Evolutionary conservation across 2,888 invertebrate genomes (phyloP).

Genomic region (Cryptocephalus primarius): DNA sequence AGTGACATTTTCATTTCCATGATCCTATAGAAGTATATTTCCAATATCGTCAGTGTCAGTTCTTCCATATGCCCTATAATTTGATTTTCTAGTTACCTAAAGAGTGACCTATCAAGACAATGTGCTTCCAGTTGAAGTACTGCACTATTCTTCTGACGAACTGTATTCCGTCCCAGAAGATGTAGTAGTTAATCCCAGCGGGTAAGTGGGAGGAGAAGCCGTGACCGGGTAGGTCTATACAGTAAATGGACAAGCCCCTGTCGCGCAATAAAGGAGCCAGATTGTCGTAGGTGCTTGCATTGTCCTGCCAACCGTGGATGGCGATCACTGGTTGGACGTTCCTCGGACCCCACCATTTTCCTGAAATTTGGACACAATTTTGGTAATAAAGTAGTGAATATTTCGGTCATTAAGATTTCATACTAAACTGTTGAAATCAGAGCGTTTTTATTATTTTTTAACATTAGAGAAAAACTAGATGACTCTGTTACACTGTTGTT

Average conservation of each 20-base stretch:
- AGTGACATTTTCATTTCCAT: no score
- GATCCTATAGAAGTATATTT: no score
- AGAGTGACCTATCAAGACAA: slow-evolving; percentile 66
- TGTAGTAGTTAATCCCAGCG: slow-evolving; percentile 62
- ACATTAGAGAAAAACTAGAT: no score
- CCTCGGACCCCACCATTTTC: slow-evolving; percentile 63
- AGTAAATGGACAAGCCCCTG: slow-evolving; percentile 51
- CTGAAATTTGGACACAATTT: slow-evolving; percentile 5
- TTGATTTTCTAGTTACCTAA: slow-evolving; percentile 40
- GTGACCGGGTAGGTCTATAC: slow-evolving; percentile 73
- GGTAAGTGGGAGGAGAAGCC: slow-evolving; percentile 65
- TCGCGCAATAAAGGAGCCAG: slow-evolving; percentile 58
- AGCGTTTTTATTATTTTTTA: no score
- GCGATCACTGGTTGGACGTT: slow-evolving; percentile 64
- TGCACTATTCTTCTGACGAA: slow-evolving; percentile 61
- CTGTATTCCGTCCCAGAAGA: slow-evolving; percentile 74
- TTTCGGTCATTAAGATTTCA: no score
- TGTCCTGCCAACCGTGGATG: slow-evolving; percentile 84
- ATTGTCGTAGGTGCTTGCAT: slow-evolving; percentile 65
- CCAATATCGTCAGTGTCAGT: no score
- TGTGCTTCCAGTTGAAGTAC: slow-evolving; percentile 63
- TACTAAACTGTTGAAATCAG: no score
- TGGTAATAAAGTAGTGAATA: not conserved
- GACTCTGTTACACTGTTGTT: no score
- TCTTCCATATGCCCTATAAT: no score